Conservation (phyloP, 2,113 vertebrate genomes). For the Talpa occidentalis region DNA sequence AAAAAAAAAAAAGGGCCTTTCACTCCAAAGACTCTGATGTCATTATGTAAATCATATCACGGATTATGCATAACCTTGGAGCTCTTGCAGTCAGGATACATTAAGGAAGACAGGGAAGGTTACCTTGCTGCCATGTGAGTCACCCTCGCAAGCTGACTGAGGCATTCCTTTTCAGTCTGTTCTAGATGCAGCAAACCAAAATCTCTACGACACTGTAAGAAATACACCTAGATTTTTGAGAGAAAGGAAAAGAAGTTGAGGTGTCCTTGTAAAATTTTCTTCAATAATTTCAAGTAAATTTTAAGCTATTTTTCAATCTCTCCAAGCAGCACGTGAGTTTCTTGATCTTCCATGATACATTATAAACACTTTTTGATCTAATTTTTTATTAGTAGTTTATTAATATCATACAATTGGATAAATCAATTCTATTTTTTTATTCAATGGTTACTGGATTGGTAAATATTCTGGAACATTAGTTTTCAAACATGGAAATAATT, state of each 20-base stretch:
- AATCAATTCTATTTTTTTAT: slow-evolving; percentile 4
- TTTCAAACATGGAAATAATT: slow-evolving; percentile 14
- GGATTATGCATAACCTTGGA: background rate
- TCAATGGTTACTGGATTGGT: slow-evolving; percentile 1
- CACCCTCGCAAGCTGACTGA: slow-evolving; percentile 62
- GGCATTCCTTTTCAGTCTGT: slow-evolving; percentile 75
- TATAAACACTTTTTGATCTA: background rate
- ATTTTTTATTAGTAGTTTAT: background rate
- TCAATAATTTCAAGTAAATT: slow-evolving; percentile 52
- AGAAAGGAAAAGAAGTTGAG: slow-evolving; percentile 56
- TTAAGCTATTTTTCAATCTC: slow-evolving; percentile 24
- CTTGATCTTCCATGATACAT: background rate
- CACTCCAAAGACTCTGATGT: background rate
- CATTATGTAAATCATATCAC: background rate
- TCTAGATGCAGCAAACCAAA: slow-evolving; percentile 72
- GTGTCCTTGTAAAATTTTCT: background rate
- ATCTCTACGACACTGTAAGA: slow-evolving; percentile 72
- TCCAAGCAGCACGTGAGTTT: background rate
- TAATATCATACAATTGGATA: too few species aligned
- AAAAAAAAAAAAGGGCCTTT: too few species aligned
- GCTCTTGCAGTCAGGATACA: background rate
- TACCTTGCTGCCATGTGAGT: slow-evolving; percentile 64
- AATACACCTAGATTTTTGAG: slow-evolving; percentile 63
- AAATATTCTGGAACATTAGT: slow-evolving; percentile 37
- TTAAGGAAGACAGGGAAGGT: background rate